phyloP scores from a whole-genome alignment of 1,140 invertebrate species.

The Trinorchestia longiramus region DNA sequence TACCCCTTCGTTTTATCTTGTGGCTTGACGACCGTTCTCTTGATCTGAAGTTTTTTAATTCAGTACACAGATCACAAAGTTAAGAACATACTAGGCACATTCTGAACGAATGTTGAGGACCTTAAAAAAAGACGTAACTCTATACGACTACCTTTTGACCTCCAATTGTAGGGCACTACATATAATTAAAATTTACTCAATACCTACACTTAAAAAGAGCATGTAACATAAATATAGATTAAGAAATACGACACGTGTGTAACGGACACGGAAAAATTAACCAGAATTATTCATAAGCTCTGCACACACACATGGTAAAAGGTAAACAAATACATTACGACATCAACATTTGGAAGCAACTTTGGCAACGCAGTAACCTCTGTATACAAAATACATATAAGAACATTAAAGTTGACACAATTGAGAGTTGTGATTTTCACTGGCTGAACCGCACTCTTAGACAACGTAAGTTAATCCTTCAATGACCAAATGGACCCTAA shows the following conservation, averaged over 20 bases:
- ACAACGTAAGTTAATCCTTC: too few relatives aligned
- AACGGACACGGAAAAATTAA: neutral
- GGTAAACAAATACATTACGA: conserved; percentile 9
- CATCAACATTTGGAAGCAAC: conserved; percentile 7
- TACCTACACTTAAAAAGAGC: neutral
- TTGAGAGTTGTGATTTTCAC: neutral
- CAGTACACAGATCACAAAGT: too few relatives aligned
- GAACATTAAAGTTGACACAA: neutral
- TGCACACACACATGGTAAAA: neutral
- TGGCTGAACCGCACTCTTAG: too few relatives aligned
- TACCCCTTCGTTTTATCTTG: too few relatives aligned
- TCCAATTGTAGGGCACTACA: neutral
- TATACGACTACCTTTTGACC: neutral
- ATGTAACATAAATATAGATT: neutral
- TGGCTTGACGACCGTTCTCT: too few relatives aligned
- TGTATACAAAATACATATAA: neutral
- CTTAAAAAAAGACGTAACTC: too few relatives aligned
- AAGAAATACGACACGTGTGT: neutral
- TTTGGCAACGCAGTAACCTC: neutral
- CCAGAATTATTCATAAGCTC: neutral
- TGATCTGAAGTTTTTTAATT: too few relatives aligned
- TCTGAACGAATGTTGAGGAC: too few relatives aligned
- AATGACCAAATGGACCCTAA: too few relatives aligned
- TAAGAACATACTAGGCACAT: too few relatives aligned
- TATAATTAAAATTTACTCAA: neutral